phyloP scores from a whole-genome alignment of 1,140 invertebrate species.

The Bradynema listronoti region DNA sequence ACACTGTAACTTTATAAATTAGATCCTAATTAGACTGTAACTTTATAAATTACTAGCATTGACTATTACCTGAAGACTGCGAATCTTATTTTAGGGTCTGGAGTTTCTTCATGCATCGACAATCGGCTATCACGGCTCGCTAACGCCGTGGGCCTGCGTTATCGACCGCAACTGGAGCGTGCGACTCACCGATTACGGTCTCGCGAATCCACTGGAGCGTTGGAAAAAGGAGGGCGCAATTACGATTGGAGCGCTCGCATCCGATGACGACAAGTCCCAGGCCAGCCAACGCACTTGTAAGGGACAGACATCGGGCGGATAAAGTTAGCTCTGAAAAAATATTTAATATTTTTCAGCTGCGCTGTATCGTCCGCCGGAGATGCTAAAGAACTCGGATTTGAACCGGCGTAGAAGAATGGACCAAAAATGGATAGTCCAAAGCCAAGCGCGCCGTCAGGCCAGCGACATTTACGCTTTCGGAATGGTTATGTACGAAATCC shows the following conservation, averaged over 20 bases:
- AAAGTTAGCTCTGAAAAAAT: conserved; percentile 24
- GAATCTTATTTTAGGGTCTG: conserved; percentile 31
- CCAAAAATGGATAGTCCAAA: conserved; percentile 51
- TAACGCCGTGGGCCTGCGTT: conserved; percentile 52
- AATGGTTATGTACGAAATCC: conserved; percentile 57
- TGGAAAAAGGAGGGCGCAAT: conserved; percentile 51
- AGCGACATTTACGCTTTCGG: conserved; percentile 55
- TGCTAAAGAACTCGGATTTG: conserved; percentile 51
- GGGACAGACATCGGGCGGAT: neutral
- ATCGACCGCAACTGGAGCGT: conserved; percentile 57
- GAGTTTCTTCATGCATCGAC: conserved; percentile 56
- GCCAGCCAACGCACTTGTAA: conserved; percentile 43
- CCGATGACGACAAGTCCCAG: conserved; percentile 50
- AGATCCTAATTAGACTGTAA: no score
- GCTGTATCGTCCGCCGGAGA: conserved; percentile 48
- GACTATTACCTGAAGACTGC: no score
- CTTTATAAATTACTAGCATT: no score
- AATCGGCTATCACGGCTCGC: conserved; percentile 54
- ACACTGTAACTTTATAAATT: no score
- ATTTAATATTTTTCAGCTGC: conserved; percentile 16
- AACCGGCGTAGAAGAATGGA: conserved; percentile 45
- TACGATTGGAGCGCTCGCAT: conserved; percentile 20
- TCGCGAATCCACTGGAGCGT: conserved; percentile 52
- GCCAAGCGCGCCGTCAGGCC: conserved; percentile 36
- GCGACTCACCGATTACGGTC: conserved; percentile 52